Evolutionary conservation across 2,888 invertebrate genomes (phyloP), one percentile per base, ranked within the genome.

Genomic region (Athrips mouffetella): DNA sequence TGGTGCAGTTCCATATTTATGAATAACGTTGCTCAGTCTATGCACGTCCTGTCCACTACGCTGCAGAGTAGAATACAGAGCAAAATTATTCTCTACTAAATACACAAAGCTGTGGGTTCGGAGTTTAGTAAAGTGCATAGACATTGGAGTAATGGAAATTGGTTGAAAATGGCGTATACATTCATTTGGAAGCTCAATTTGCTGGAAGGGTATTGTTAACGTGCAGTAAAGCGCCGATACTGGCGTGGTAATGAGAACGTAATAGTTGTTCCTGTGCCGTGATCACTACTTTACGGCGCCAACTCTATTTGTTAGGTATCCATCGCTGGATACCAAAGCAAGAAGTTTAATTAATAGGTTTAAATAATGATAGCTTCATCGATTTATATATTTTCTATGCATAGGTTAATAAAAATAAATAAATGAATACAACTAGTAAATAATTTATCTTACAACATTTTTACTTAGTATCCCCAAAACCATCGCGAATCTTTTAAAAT

Each of bases 231-330:
- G 30, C 41, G 25, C 11, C 44, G 44, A 7, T 29, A 44, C 30
- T 16, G 44, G 29, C 13, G 29, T 21, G 18, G 11, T 44, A 44
- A 44, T 44, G 44, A 44, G 44, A 18, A 44, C 29, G 44, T 44
- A 44, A 44, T 30, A 20, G 18, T 15, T 29, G 20, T 44, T 16
- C 29, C 30, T 11, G 8, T 33, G 7, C 15, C 15, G 1, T 2
- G n/a, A n/a, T n/a, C n/a, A n/a, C n/a, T n/a, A n/a, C n/a, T n/a
- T n/a, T n/a, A n/a, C n/a, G n/a, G n/a, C n/a, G n/a, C n/a, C n/a
- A n/a, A n/a, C n/a, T n/a, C n/a, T n/a, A n/a, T n/a, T n/a, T n/a
- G n/a, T n/a, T n/a, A n/a, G n/a, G n/a, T n/a, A n/a, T n/a, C n/a
- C n/a, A n/a, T n/a, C n/a, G n/a, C n/a, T n/a, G n/a, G n/a, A n/a